Conservation (phyloP, 2,888 invertebrate species). For the Pristionchus mayeri region DNA sequence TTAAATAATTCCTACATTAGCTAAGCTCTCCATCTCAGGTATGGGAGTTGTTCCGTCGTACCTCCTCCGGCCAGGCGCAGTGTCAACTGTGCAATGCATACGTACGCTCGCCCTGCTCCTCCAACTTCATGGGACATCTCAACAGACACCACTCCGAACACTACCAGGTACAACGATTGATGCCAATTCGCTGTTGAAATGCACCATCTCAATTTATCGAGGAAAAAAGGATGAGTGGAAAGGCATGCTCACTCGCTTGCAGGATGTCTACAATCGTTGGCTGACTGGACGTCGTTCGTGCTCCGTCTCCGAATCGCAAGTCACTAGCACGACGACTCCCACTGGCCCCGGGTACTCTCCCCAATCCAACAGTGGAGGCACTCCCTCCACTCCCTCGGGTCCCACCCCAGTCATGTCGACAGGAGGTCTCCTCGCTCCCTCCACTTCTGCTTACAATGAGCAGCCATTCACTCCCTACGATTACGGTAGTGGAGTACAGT, state of each 20-base stretch:
- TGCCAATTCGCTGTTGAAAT: not conserved
- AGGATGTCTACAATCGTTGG: slow-evolving; percentile 46
- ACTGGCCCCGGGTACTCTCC: not conserved
- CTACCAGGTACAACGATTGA: slow-evolving; percentile 39
- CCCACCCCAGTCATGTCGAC: not conserved
- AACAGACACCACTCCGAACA: slow-evolving; percentile 52
- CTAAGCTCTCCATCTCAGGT: slow-evolving; percentile 46
- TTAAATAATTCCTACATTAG: no score
- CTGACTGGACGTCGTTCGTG: slow-evolving; percentile 31
- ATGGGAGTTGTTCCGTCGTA: slow-evolving; percentile 54
- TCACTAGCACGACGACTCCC: not conserved
- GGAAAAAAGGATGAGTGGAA: no score
- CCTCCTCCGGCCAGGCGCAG: slow-evolving; percentile 49
- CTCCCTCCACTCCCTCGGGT: not conserved
- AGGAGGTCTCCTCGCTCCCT: not conserved
- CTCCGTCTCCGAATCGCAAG: slow-evolving; percentile 4
- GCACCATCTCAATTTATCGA: not conserved
- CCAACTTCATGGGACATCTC: slow-evolving; percentile 57
- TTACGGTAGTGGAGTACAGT: not conserved
- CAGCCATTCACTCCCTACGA: not conserved
- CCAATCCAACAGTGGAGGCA: not conserved
- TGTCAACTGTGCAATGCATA: slow-evolving; percentile 53
- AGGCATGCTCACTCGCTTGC: no score
- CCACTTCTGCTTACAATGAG: not conserved
- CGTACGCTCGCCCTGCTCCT: slow-evolving; percentile 56